Conservation (phyloP, 2,797 vertebrate species). For the Phyllotis vaccarum region DNA sequence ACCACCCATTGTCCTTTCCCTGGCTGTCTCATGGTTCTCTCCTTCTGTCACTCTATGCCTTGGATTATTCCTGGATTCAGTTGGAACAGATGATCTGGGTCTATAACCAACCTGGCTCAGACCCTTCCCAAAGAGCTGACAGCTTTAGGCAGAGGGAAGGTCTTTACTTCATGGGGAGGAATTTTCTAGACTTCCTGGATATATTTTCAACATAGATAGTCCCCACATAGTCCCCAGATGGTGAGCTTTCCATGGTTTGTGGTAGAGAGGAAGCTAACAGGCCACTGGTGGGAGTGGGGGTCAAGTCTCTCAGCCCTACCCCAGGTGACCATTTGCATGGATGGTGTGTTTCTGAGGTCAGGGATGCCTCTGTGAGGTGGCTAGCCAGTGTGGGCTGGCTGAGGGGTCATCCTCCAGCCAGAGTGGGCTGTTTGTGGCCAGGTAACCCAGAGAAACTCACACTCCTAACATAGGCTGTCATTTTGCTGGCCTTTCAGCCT, state of each 20-base stretch:
- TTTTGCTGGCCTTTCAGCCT: neutral
- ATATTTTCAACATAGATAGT: neutral
- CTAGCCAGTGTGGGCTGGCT: constrained; percentile 45
- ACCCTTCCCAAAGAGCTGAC: neutral
- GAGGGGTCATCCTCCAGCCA: constrained; percentile 70
- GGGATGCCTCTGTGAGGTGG: constrained; percentile 54
- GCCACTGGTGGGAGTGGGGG: neutral
- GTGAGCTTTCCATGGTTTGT: constrained; percentile 4
- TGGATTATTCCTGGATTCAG: neutral
- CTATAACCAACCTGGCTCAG: constrained; percentile 2
- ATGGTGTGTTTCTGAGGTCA: constrained; percentile 50
- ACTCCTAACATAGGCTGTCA: neutral
- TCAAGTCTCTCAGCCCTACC: neutral
- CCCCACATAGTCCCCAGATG: neutral
- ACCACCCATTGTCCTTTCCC: neutral
- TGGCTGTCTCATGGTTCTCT: neutral
- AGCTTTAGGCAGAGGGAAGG: neutral
- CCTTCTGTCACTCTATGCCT: neutral
- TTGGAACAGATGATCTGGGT: neutral
- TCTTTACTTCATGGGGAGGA: constrained; percentile 8
- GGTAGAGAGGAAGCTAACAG: neutral
- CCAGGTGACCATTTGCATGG: neutral
- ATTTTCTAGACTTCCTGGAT: neutral
- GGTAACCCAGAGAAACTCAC: constrained; percentile 62
- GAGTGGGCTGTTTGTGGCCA: constrained; percentile 57